phyloP scores from a whole-genome alignment of 2,888 invertebrate species.

The Eucera pruinosa region DNA sequence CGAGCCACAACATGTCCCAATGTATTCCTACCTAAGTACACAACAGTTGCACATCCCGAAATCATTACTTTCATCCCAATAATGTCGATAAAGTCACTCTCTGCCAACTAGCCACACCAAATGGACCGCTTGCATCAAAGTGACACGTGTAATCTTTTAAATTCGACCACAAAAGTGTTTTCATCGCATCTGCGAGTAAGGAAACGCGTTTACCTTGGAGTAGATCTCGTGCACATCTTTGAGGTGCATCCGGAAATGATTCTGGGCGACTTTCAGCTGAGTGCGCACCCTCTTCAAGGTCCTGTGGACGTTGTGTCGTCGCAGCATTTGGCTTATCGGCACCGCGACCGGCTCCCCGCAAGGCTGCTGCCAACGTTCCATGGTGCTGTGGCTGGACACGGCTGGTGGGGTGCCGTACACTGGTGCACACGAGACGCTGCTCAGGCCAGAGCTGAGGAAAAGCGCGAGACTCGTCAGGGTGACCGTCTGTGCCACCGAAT shows the following conservation, averaged over 20 bases:
- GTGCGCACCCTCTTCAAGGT: slow-evolving; percentile 80
- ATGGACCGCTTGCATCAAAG: no score
- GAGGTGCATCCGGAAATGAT: slow-evolving; percentile 80
- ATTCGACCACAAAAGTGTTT: no score
- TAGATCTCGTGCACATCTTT: slow-evolving; percentile 80
- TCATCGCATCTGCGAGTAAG: no score
- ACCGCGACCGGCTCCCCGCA: slow-evolving; percentile 80
- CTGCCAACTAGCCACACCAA: no score
- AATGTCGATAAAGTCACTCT: no score
- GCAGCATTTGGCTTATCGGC: slow-evolving; percentile 73
- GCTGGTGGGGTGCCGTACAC: slow-evolving; percentile 72
- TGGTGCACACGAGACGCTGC: slow-evolving; percentile 74
- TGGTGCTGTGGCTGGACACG: slow-evolving; percentile 60
- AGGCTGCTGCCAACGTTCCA: slow-evolving; percentile 82
- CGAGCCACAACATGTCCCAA: no score
- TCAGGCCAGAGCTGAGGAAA: slow-evolving; percentile 76
- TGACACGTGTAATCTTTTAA: no score
- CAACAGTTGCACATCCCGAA: no score
- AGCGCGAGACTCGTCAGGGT: slow-evolving; percentile 81
- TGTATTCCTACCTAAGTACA: no score
- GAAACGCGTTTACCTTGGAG: slow-evolving; percentile 81
- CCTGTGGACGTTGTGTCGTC: slow-evolving; percentile 79
- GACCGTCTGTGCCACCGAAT: slow-evolving; percentile 81
- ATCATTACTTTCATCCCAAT: no score
- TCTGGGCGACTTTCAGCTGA: slow-evolving; percentile 81